These are phyloP conservation scores for Melikaiella ostensackeni DNA, from an alignment of 2,888 invertebrate genomes.

Conservation along the genomic window DNA sequence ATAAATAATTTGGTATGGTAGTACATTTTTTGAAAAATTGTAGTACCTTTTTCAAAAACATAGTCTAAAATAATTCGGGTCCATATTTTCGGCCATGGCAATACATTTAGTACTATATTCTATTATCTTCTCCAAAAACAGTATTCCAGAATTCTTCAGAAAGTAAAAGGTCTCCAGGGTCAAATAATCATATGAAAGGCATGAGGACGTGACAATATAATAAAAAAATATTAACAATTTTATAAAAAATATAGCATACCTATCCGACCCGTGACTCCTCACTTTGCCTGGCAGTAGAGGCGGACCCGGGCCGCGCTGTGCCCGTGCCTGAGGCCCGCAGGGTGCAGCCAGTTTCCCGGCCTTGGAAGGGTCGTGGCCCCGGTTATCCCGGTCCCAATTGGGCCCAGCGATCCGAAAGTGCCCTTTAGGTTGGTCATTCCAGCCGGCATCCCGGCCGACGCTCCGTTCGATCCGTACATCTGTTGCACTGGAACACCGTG, in stretches of 20 bases:
- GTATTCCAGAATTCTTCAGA: too few species aligned
- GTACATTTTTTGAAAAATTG: too few species aligned
- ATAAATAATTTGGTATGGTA: too few species aligned
- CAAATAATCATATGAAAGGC: too few species aligned
- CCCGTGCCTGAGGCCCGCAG: constrained; percentile 91
- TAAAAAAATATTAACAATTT: too few species aligned
- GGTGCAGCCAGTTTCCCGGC: constrained; percentile 97
- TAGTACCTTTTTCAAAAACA: too few species aligned
- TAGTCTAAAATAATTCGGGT: too few species aligned
- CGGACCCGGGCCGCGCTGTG: constrained; percentile 87
- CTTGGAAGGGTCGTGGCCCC: constrained; percentile 77
- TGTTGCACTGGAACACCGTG: constrained; percentile 84
- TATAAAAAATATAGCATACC: constrained; percentile 68
- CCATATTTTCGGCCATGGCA: too few species aligned
- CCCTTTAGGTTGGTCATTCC: constrained; percentile 77
- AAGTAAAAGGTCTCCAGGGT: too few species aligned
- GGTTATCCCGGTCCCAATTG: constrained; percentile 77
- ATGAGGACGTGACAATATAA: too few species aligned
- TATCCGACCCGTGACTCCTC: constrained; percentile 80
- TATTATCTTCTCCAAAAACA: too few species aligned
- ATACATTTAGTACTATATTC: too few species aligned
- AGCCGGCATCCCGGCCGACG: constrained; percentile 77
- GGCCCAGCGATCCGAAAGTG: constrained; percentile 80
- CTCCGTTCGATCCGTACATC: constrained; percentile 87
- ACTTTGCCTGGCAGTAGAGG: constrained; percentile 87